Evolutionary conservation across 2,113 vertebrate genomes (phyloP), one percentile per base, ranked within the genome.

Genomic region (Pyxicephalus adspersus): DNA sequence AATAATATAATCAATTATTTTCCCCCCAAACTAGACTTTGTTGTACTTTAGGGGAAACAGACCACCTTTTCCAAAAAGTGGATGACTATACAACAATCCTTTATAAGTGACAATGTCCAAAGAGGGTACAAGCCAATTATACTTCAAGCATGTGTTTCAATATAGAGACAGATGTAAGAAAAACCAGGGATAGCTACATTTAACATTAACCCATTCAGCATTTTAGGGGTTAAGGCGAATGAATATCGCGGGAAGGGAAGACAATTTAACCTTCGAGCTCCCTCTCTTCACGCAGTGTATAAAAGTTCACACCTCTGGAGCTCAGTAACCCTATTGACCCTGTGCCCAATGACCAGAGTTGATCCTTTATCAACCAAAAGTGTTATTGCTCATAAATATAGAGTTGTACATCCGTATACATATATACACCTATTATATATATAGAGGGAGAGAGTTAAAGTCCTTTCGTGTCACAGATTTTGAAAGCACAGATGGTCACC

Each of bases 381-480:
- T 75, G 80, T 82, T 82, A 82, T 82, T 82, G 80, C 80, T 82
- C 80, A 82, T 82, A 82, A 82, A 82, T 82, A 82, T 82, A 82
- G 71, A 82, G 50, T 82, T 82, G 65, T 82, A 82, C 75, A 82
- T 82, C 61, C 71, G 28, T 75, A 66, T 82, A 82, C 55, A 81
- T 74, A 81, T 81, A 64, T 82, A 82, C 71, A 82, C 64, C 50
- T 82, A 65, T 51, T 74, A 57, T 75, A 75, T n/a, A n/a, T 82
- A 82, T 82, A 82, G 25, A 74, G 57, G 63, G 66, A 45, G 38
- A 45, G 38, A 45, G 38, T 45, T 9, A 45, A 45, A 61, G 71
- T 74, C 52, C 80, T 61, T 75, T 82, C 45, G 70, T 82, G 70
- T 65, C 54, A 82, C 63, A 82, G 70, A 55, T 82, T 82, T 75